These are phyloP conservation scores for Myiozetetes cayanensis DNA, from an alignment of 2,113 vertebrate genomes.

Conservation along the genomic window DNA sequence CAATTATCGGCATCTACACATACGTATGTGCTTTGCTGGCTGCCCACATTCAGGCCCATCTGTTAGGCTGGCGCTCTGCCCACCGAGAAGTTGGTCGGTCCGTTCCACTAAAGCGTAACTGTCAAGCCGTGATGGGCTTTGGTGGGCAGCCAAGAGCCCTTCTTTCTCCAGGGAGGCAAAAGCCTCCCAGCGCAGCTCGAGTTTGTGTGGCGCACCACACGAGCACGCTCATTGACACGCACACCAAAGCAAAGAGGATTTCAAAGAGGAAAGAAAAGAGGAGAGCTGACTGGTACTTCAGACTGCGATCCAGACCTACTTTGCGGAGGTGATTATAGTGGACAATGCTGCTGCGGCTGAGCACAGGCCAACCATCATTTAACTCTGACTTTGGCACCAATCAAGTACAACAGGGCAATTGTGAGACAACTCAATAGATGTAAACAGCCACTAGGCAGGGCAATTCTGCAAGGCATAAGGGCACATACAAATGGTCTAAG, in stretches of 20 bases:
- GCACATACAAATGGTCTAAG: background rate
- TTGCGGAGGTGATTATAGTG: background rate
- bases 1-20: background rate
- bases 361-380: background rate
- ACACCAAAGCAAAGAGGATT: constrained; percentile 45
- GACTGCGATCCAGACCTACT: background rate
- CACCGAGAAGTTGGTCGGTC: constrained; percentile 25
- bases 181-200: background rate
- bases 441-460: background rate
- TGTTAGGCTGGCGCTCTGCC: constrained; percentile 69
- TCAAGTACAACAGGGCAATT: constrained; percentile 3
- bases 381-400: background rate
- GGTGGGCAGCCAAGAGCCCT: constrained; percentile 60
- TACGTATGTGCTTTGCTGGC: constrained; percentile 30
- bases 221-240: constrained; percentile 40
- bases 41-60: constrained; percentile 64
- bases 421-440: background rate
- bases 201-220: constrained; percentile 25
- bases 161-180: constrained; percentile 16
- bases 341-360: background rate
- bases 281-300: constrained; percentile 23
- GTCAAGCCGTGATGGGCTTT: constrained; percentile 49
- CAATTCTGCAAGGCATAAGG: background rate
- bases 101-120: constrained; percentile 29
- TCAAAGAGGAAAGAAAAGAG: constrained; percentile 21